Conservation (phyloP, 2,888 invertebrate genomes). For the Physocephala rufipes region DNA sequence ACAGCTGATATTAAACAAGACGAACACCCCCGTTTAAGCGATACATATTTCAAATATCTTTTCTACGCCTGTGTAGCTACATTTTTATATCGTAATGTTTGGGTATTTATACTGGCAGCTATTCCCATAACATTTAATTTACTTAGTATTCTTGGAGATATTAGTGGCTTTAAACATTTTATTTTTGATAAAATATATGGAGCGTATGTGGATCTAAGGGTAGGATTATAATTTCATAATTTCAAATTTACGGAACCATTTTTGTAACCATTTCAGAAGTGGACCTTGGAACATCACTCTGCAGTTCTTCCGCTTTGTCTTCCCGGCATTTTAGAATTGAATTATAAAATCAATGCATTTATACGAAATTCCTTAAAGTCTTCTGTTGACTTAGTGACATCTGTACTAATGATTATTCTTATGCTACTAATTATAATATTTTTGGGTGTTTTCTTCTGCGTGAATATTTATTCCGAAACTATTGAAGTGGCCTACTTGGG, state of each 20-base stretch:
- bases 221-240: slow-evolving; percentile 33
- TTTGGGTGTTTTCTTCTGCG: slow-evolving; percentile 76
- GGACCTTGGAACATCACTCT: slow-evolving; percentile 68
- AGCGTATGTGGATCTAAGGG: slow-evolving; percentile 51
- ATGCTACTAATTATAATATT: slow-evolving; percentile 82
- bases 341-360: slow-evolving; percentile 72
- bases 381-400: slow-evolving; percentile 86
- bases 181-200: slow-evolving; percentile 52
- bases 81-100: slow-evolving; percentile 86
- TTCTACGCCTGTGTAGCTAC: slow-evolving; percentile 85
- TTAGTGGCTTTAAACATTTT: slow-evolving; percentile 59
- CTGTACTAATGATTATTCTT: slow-evolving; percentile 85
- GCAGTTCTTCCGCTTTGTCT: slow-evolving; percentile 81
- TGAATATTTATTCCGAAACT: slow-evolving; percentile 91
- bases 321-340: slow-evolving; percentile 78
- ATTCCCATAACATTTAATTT: slow-evolving; percentile 72
- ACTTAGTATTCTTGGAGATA: slow-evolving; percentile 53
- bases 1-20: slow-evolving; percentile 50
- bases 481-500: slow-evolving; percentile 90
- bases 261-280: slow-evolving; percentile 63
- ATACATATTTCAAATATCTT: slow-evolving; percentile 78
- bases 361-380: slow-evolving; percentile 74
- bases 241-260: background rate
- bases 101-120: slow-evolving; percentile 80
- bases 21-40: slow-evolving; percentile 69